Percentiles rank a stretch among this genome's conserved stretches.
phyloP scores from a whole-genome alignment of 2,797 vertebrate genomes.

The Sebastes umbrosus region DNA sequence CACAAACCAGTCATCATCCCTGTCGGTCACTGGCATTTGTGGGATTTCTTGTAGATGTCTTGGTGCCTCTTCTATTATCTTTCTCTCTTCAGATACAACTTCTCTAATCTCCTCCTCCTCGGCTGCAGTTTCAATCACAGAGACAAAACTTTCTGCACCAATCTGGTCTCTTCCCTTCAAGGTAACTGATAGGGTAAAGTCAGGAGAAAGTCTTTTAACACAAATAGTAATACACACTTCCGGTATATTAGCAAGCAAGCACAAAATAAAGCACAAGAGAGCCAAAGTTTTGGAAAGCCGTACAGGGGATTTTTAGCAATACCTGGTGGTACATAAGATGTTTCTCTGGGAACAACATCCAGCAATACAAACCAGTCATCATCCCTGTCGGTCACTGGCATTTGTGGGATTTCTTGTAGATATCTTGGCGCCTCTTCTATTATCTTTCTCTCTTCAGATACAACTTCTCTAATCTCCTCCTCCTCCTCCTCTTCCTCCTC shows the following conservation, averaged over 20 bases:
- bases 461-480: conserved; percentile 20
- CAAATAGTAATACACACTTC: neutral
- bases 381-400: neutral
- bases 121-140: neutral
- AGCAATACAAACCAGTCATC: conserved; percentile 73
- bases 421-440: neutral
- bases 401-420: conserved; percentile 11
- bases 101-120: conserved; percentile 41
- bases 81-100: conserved; percentile 32
- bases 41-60: conserved; percentile 12
- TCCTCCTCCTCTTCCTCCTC: neutral
- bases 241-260: neutral
- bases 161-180: neutral
- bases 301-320: conserved; percentile 3
- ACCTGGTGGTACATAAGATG: conserved; percentile 56
- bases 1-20: conserved; percentile 70
- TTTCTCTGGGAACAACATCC: conserved; percentile 48
- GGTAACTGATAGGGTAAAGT: conserved; percentile 45
- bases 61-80: conserved; percentile 4
- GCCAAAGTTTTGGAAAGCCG: neutral
- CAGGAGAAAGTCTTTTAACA: conserved; percentile 6
- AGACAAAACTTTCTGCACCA: conserved; percentile 15
- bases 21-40: neutral
- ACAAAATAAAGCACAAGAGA: neutral
- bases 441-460: conserved; percentile 40